These are phyloP conservation scores for Tridacna gigas DNA, from an alignment of 2,888 invertebrate species.

Conservation along the genomic window DNA sequence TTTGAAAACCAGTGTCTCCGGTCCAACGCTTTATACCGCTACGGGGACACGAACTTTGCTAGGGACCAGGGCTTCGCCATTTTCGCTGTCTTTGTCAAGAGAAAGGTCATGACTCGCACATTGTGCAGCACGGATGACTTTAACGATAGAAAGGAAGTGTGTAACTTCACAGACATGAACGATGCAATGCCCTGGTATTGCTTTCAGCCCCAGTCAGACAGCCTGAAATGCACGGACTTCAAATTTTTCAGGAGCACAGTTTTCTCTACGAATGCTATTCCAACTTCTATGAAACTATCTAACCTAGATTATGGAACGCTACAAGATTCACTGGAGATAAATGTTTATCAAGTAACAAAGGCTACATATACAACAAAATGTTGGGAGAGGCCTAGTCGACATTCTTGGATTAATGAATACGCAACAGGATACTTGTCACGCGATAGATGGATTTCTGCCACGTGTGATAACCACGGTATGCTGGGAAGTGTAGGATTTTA, in stretches of 20 bases:
- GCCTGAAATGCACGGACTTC: conserved; percentile 33
- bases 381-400: background rate
- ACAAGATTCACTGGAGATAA: background rate
- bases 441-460: background rate
- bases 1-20: conserved; percentile 41
- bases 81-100: conserved; percentile 15
- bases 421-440: conserved; percentile 39
- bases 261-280: conserved; percentile 4
- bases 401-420: conserved; percentile 30
- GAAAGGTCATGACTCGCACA: background rate
- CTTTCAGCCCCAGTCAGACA: conserved; percentile 25
- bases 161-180: conserved; percentile 52
- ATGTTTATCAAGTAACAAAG: background rate
- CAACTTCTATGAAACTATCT: conserved; percentile 25
- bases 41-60: conserved; percentile 47
- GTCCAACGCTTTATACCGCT: conserved; percentile 32
- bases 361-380: background rate
- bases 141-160: conserved; percentile 33
- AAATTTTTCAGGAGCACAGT: conserved; percentile 16
- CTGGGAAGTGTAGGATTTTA: background rate
- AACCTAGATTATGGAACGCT: conserved; percentile 28
- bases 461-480: background rate
- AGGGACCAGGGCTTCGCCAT: conserved; percentile 39
- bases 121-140: conserved; percentile 37
- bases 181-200: conserved; percentile 46